phyloP scores from a whole-genome alignment of 2,113 vertebrate genomes.

The Blennius ocellaris region DNA sequence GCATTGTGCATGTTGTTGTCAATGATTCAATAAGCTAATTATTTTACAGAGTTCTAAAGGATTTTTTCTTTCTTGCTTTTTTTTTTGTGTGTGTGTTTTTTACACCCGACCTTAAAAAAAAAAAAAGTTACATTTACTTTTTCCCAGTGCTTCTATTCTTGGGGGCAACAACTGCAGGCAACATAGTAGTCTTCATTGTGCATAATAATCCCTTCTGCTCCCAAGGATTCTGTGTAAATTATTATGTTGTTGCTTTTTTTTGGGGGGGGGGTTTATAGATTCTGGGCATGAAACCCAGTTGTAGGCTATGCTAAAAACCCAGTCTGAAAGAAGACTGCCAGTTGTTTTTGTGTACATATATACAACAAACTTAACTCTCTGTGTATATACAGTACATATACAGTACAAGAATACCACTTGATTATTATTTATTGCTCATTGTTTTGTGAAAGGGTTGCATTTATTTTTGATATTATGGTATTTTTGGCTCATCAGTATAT shows the following conservation, averaged over 20 bases:
- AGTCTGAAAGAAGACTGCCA: conserved; percentile 70
- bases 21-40: conserved; percentile 80
- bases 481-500: conserved; percentile 78
- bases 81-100: no score
- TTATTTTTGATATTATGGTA: conserved; percentile 85
- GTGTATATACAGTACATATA: conserved; percentile 84
- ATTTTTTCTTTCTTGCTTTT: conserved; percentile 39
- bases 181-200: conserved; percentile 55
- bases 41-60: conserved; percentile 66
- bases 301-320: conserved; percentile 64
- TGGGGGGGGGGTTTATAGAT: conserved; percentile 41
- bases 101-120: conserved; percentile 55
- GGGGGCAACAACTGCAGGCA: conserved; percentile 40
- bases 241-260: conserved; percentile 70
- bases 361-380: conserved; percentile 77
- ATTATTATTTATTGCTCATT: conserved; percentile 86
- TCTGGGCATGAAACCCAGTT: conserved; percentile 68
- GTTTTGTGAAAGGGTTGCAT: conserved; percentile 86
- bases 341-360: conserved; percentile 79
- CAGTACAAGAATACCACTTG: conserved; percentile 80
- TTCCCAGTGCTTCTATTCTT: conserved; percentile 62
- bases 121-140: conserved; percentile 51
- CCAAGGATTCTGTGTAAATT: conserved; percentile 73
- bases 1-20: conserved; percentile 78
- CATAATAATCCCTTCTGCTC: conserved; percentile 57